These are phyloP conservation scores for Cirrhinus mrigala DNA, from an alignment of 2,797 vertebrate species.

Conservation along the genomic window DNA sequence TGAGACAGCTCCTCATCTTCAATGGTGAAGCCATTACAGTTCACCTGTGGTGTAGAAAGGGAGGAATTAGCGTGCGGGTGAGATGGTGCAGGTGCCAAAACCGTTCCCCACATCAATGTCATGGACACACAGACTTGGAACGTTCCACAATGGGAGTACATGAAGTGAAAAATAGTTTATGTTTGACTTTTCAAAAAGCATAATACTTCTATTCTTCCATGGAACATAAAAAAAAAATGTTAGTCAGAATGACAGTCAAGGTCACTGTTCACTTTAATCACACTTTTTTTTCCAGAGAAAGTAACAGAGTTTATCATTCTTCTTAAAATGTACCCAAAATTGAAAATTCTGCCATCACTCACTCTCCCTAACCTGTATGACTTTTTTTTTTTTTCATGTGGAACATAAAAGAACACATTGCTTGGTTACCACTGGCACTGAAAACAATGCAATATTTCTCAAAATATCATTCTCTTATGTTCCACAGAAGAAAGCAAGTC, in stretches of 20 bases:
- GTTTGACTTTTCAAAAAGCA: background rate
- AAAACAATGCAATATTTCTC: background rate
- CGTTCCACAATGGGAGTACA: background rate
- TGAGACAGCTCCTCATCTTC: slow-evolving; percentile 99
- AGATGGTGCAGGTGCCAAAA: background rate
- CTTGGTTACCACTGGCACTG: background rate
- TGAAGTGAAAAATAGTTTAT: background rate
- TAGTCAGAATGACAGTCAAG: background rate
- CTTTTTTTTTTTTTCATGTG: background rate
- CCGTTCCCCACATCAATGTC: background rate
- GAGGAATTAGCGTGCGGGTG: background rate
- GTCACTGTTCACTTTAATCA: background rate
- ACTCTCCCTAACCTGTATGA: background rate
- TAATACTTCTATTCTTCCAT: background rate
- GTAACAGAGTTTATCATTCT: background rate
- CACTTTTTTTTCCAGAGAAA: background rate
- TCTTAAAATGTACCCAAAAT: background rate
- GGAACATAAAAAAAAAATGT: background rate
- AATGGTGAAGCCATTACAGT: slow-evolving; percentile 98
- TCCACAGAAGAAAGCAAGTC: background rate
- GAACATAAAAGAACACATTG: background rate
- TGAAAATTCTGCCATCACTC: no score
- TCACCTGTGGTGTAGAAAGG: slow-evolving; percentile 81
- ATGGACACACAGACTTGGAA: background rate
- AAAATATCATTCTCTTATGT: background rate